Evolutionary conservation across 2,888 invertebrate genomes (phyloP), one percentile per base, ranked within the genome.

Genomic region (Poecilobothrus nobilitatus): DNA sequence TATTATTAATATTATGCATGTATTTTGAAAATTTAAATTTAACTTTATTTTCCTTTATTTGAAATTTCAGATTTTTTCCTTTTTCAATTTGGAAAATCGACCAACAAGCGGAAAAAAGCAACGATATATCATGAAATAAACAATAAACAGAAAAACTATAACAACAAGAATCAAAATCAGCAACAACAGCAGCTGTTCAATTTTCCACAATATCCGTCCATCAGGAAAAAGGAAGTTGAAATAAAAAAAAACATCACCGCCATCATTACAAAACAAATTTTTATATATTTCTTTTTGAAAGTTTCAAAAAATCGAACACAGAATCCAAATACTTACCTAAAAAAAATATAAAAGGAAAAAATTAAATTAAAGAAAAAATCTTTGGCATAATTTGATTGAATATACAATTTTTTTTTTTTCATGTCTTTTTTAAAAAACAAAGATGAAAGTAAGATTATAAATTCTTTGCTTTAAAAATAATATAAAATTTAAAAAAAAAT

Each of bases 161-260:
- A 15, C 41, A 41, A 9, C 41, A 41, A 41, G 41, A 8, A 15
- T 41, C 9, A 41, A 41, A 53, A 53, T 2, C 18, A 53, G 53
- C 53, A 53, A 18, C 15, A 53, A 6, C n/a, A 53, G 53, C 53
- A 53, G 53, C 53, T 53, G 53, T 53, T 53, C n/a, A 53, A 53
- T 53, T 53, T 53, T 53, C 53, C 53, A 53, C 53, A 53, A 53
- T 53, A 53, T 53, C 53, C 53, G n/a, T 53, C 53, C 53, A 53
- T n/a, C n/a, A 37, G 15, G 18, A 53, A 18, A 53, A 53, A 41
- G 41, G 41, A 41, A 41, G 15, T 41, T 41, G 12, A 41, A 41
- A 53, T 12, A 53, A 12, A 53, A 37, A 37, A 37, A 10, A 37
- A 10, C 37, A 37, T 1, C 8, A n/a, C 53, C 53, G 53, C 53